These are phyloP conservation scores for Acanthisitta chloris DNA, from an alignment of 2,113 vertebrate species.

Conservation along the genomic window DNA sequence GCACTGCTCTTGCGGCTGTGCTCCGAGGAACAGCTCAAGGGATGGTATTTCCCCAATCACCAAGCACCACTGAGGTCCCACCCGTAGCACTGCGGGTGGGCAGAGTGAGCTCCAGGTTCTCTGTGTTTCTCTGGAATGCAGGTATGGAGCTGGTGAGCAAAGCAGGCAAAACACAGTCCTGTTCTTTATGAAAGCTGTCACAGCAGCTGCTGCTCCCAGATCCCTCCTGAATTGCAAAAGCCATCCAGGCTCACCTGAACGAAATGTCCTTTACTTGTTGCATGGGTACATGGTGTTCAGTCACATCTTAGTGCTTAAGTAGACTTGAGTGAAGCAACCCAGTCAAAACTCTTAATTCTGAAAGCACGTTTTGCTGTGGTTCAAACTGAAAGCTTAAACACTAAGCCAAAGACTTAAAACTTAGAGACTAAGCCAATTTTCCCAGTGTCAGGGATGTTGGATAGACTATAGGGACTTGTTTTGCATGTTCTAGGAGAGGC, in stretches of 20 bases:
- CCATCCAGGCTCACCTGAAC: background rate
- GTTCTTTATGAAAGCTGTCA: background rate
- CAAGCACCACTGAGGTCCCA: background rate
- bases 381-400: background rate
- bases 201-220: background rate
- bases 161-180: background rate
- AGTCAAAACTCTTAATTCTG: background rate
- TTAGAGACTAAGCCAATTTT: background rate
- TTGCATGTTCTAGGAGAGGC: background rate
- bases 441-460: background rate
- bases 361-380: background rate
- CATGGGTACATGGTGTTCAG: accelerated
- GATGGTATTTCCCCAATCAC: accelerated
- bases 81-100: background rate
- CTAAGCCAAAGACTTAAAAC: background rate
- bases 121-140: background rate
- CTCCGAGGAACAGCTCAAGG: background rate
- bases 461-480: background rate
- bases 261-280: background rate
- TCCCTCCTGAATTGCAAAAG: background rate
- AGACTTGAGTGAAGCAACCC: background rate
- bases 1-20: background rate
- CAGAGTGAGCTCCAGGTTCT: background rate
- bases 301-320: background rate
- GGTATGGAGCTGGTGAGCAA: accelerated